Base-by-base conservation (phyloP, 2,113 vertebrate genomes). In the Rhynchopsitta pachyrhyncha region DNA sequence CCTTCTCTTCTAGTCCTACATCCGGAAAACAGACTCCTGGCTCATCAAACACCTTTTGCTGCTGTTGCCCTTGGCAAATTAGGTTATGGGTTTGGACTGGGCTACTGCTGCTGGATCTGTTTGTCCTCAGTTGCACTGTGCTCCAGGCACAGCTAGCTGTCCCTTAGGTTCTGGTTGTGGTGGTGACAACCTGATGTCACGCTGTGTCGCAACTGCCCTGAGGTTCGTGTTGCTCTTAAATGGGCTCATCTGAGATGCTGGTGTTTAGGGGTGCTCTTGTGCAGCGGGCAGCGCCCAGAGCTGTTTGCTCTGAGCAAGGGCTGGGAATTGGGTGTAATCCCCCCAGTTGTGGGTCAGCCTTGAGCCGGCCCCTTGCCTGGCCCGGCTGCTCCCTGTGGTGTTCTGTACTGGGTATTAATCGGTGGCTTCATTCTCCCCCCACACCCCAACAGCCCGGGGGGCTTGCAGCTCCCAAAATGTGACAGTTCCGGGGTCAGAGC, bases 91-190 rank as follows among this genome's bases (percentile, higher is more conserved):
- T 69, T 68, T 35, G 49, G 37, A 2, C 37, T 2, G 6, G 33
- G 47, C 33, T 55, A 1, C 12, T 66, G 17, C 22, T 20, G 37
- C 33, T 39, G 20, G 5, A 1, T 49, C 41, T 25, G n/a, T 16
- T n/a, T 64, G 64, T n/a, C 44, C 84, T 23, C 20, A 10, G 19
- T 3, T 37, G 37, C 64, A n/a, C 14, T 0, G 1, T n/a, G 55
- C n/a, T 18, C 62, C 22, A 27, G 10, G 35, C 31, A 15, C 28
- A 27, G 17, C 5, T 27, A 28, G 4, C 22, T 1, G 1, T 18
- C 28, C 53, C 39, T 23, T 23, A 23, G 24, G 39, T 10, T 2
- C 2, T 14, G 22, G 9, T 44, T 14, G 1, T 13, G 0, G 7
- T 35, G 52, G 81, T 52, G 82, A 59, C 57, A 76, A 0, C 53